Evolutionary conservation across 2,888 invertebrate species (phyloP), one percentile per base, ranked within the genome.

Genomic region (Sphaerophoria taeniata): DNA sequence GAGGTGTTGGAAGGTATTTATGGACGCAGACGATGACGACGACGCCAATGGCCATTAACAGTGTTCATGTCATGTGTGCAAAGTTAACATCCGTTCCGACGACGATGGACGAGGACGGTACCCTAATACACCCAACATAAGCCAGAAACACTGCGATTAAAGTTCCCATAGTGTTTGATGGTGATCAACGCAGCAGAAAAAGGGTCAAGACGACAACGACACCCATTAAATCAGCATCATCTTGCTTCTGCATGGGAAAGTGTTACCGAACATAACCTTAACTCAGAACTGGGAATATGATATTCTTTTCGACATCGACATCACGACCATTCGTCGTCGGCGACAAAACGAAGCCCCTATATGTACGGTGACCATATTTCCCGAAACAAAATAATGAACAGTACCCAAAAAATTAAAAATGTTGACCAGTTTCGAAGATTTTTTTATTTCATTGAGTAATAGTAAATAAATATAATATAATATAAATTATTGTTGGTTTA

Each of bases 231-330:
- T 49, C 49, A 67, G 67, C 67, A 67, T 67, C 67, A 67, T 67
- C 67, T 67, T 67, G 36, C 67, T 67, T 67, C 53, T 24, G 67
- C 67, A 67, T 67, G 67, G 67, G 51, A 67, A 67, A 67, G 67
- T 67, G 67, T 67, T 67, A 67, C 67, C 53, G n/a, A 67, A 67
- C 39, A 53, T 67, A 67, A 67, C 67, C 51, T 53, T n/a, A 24
- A 49, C 34, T 16, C 9, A 5, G 9, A 9, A 43, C 39, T 24
- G 39, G 60, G 24, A 60, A 60, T 12, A 24, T 60, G 60, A 60
- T 60, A 60, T 43, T 39, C 16, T 7, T 43, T 43, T 24, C 39
- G 16, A 58, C 56, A 12, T 33, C 12, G 3, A 60, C 39, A 12
- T 12, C 43, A n/a, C 6, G 43, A 16, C 6, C 61, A 12, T 6